Conservation (phyloP, 1,140 invertebrate genomes). For the Babylonia areolata region DNA sequence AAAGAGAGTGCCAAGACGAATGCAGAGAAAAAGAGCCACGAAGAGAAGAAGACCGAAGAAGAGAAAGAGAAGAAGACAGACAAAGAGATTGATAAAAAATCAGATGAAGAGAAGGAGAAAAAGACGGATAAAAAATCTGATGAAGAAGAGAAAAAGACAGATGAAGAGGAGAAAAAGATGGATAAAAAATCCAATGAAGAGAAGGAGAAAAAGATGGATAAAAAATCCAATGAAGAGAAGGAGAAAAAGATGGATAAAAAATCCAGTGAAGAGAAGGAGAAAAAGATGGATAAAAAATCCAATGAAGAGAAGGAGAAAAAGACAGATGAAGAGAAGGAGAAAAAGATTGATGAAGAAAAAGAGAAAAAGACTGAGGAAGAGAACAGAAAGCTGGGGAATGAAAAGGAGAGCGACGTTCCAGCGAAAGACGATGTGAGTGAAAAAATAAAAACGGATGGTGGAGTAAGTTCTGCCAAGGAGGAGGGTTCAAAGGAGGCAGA, state of each 20-base stretch:
- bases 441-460: background rate
- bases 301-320: constrained; percentile 16
- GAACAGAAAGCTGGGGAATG: constrained; percentile 15
- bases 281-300: background rate
- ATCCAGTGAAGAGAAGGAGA: constrained; percentile 39
- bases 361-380: constrained; percentile 17
- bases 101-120: background rate
- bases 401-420: background rate
- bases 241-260: constrained; percentile 32
- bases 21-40: constrained; percentile 37
- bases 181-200: background rate
- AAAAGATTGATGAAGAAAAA: background rate
- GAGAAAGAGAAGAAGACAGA: constrained; percentile 21
- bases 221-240: constrained; percentile 31
- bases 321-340: background rate
- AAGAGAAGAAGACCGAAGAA: constrained; percentile 35
- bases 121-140: constrained; percentile 38
- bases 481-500: background rate
- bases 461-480: background rate
- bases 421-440: background rate
- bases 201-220: constrained; percentile 25
- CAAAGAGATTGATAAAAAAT: constrained; percentile 19
- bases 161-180: constrained; percentile 33
- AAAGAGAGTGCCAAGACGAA: constrained; percentile 24
- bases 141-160: constrained; percentile 34